Evolutionary conservation across 2,888 invertebrate genomes (phyloP), one percentile per base, ranked within the genome.

Genomic region (Phalera bucephala): DNA sequence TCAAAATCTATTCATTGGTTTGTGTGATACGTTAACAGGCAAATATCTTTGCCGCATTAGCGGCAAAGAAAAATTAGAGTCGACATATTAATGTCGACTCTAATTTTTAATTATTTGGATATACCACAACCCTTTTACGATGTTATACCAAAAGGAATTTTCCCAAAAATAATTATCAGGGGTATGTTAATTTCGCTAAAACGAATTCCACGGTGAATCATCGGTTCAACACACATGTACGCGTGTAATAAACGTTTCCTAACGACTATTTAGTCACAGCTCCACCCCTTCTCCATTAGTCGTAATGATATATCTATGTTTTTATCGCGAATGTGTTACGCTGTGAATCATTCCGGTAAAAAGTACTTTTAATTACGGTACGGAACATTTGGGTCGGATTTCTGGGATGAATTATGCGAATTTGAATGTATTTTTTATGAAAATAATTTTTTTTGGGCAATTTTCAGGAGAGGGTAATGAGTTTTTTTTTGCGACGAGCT

Each of bases 301-400:
- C 45, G 52, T 58, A 52, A 54, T 54, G 60, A 68, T 62, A 57
- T 58, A 58, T 58, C 39, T 56, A 38, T 28, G 36, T 60, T 70
- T 61, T 70, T 65, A 67, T 67, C 48, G 51, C 44, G 34, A 49
- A 46, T 55, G 48, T 52, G 53, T 50, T 45, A 39, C 52, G 29
- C 20, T 46, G 48, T 62, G 59, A 59, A 52, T 62, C 60, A 60
- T 48, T 31, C 19, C 39, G 10, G 31, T 33, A 46, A 61, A 44
- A 53, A 51, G 31, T 45, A 53, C 36, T 47, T 56, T 57, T 57
- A 60, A 60, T 60, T 57, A 57, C 53, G 39, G 27, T 20, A 35
- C 21, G 10, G 39, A 52, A 37, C 43, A 45, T 60, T 60, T 41
- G 45, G 31, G 31, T 45, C 46, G 42, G 46, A 35, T 36, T 8